Conservation (phyloP, 2,888 invertebrate genomes). For the Aspidapion aeneum region DNA sequence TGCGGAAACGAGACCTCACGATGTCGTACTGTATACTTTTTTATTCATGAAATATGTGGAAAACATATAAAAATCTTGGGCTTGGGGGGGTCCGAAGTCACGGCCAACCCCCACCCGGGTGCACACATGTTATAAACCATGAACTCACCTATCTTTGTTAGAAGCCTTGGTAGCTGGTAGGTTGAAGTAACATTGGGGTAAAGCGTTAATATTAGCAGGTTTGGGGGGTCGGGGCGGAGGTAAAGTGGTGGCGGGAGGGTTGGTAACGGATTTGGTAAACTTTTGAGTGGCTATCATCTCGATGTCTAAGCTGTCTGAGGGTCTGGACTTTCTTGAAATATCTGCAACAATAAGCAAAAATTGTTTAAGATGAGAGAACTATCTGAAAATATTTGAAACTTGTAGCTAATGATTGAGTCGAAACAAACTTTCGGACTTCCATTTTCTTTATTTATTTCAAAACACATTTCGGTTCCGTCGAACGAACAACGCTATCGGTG, state of each 20-base stretch:
- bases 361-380: background rate
- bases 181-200: slow-evolving; percentile 31
- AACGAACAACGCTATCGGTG: too few species aligned
- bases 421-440: too few species aligned
- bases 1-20: too few species aligned
- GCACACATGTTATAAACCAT: too few species aligned
- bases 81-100: too few species aligned
- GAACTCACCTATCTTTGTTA: background rate
- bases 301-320: slow-evolving; percentile 56
- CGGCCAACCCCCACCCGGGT: too few species aligned
- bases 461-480: too few species aligned
- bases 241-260: slow-evolving; percentile 19
- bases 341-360: slow-evolving; percentile 20
- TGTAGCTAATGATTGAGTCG: too few species aligned
- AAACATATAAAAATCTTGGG: slow-evolving; percentile 18
- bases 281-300: slow-evolving; percentile 56
- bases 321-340: slow-evolving; percentile 45
- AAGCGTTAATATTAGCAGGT: slow-evolving; percentile 46
- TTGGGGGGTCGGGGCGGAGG: slow-evolving; percentile 76
- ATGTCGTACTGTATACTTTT: too few species aligned
- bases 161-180: slow-evolving; percentile 25
- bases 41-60: background rate
- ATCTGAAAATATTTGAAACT: slow-evolving; percentile 13
- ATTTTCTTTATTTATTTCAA: too few species aligned
- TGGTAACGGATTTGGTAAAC: slow-evolving; percentile 49